Base-by-base conservation (phyloP, 2,113 vertebrate species). In the Procavia capensis region DNA sequence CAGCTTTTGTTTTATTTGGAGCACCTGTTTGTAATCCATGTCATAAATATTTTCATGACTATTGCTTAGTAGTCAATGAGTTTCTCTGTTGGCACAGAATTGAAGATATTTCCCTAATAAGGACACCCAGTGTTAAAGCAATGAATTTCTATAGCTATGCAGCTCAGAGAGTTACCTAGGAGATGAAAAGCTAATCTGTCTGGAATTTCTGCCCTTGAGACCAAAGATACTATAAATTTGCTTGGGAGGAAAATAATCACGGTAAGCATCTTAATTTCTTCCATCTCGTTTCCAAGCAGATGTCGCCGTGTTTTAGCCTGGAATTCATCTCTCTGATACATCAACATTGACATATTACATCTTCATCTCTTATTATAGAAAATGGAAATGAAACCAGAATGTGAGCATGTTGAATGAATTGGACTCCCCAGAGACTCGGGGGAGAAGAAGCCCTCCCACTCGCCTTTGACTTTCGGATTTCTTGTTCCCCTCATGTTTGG, bases 131-230 rank as follows among this genome's bases (percentile, higher is more conserved):
- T 94, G 96, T 97, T 98, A 97, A 97, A 95, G 97, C 96, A 96
- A 97, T 97, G 97, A 95, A 96, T 97, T 97, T 97, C 97, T 97
- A 96, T 94, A 97, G 94, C 96, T 96, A 89, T 94, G 94, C 83
- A 91, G 91, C 96, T 97, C 97, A 86, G 97, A 96, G 94, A 97
- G 97, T 97, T 97, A 96, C 96, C 97, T 96, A 95, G 96, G 97
- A 97, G 96, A 97, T 97, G 96, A 96, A 94, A 97, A 96, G 95
- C 96, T 97, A 97, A 96, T 98, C 97, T 97, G 95, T 96, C 95
- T 97, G 97, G 97, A 97, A 97, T 97, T 97, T 95, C 97, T 97
- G 96, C 96, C 96, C 97, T 97, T 97, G 97, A 97, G 95, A 96
- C 96, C 97, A 96, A 85, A 97, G 96, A 97, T 97, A 93, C 96